Evolutionary conservation across 2,113 vertebrate genomes (phyloP).

Genomic region (Dryoscopus gambensis): DNA sequence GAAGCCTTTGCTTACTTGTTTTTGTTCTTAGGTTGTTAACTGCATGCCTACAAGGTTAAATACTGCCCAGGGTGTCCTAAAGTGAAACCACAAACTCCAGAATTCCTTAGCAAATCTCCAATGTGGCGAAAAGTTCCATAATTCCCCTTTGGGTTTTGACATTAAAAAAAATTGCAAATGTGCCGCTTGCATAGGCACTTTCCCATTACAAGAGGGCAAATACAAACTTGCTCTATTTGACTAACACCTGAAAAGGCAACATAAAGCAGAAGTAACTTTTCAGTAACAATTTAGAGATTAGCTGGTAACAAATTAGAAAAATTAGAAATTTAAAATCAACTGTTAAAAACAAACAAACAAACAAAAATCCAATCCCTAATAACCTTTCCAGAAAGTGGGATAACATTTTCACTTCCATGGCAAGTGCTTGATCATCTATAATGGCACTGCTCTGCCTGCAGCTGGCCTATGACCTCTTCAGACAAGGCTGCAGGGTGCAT

Average conservation of each 20-base stretch:
- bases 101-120: neutral
- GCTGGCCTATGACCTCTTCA: accelerated
- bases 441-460: neutral
- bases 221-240: neutral
- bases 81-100: neutral
- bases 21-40: neutral
- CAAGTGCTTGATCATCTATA: neutral
- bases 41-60: neutral
- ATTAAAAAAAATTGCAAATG: neutral
- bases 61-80: neutral
- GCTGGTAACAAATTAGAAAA: neutral
- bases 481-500: accelerated
- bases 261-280: neutral
- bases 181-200: neutral
- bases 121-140: neutral
- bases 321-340: neutral
- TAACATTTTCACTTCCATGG: neutral
- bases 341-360: neutral
- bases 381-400: neutral
- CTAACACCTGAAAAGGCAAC: neutral
- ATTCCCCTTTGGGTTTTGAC: neutral
- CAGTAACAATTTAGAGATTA: neutral
- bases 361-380: neutral
- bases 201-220: neutral
- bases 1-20: neutral